Percentiles rank a stretch among this genome's conserved stretches.
Conservation (phyloP, 2,888 invertebrate species). For the Drosophila borborema region DNA sequence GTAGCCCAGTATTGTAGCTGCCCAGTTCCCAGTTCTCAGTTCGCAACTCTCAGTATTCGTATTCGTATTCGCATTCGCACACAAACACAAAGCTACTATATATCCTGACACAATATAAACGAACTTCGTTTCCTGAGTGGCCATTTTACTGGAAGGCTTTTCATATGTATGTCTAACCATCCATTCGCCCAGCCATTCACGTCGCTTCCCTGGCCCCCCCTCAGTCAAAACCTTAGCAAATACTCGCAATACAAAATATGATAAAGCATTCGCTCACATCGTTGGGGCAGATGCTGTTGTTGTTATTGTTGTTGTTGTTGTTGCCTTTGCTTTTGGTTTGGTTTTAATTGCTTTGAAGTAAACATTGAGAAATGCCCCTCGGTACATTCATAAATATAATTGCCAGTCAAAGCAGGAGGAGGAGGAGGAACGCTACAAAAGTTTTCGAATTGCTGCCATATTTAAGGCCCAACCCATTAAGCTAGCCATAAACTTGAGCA, state of each 20-base stretch:
- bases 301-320: conserved; percentile 18
- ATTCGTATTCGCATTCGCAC: conserved; percentile 44
- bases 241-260: conserved; percentile 75
- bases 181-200: not conserved
- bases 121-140: conserved; percentile 80
- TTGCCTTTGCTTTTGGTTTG: conserved; percentile 46
- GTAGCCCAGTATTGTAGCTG: conserved; percentile 3
- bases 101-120: conserved; percentile 80
- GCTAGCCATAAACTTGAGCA: conserved; percentile 4
- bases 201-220: not conserved
- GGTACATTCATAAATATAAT: conserved; percentile 78
- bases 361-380: conserved; percentile 67
- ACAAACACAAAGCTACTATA: conserved; percentile 66
- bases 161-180: conserved; percentile 42
- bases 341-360: conserved; percentile 78
- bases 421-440: conserved; percentile 2
- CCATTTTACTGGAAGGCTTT: conserved; percentile 79
- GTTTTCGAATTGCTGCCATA: conserved; percentile 45
- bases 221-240: conserved; percentile 62
- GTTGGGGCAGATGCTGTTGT: conserved; percentile 30
- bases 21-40: not conserved
- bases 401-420: conserved; percentile 51
- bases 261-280: conserved; percentile 59
- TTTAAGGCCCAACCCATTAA: conserved; percentile 32
- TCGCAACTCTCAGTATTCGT: conserved; percentile 2